A percentile compares a stretch with the other conserved stretches of the same genome.
Evolutionary conservation across 1,140 invertebrate species (phyloP).

Genomic region (Anastatus disparis): DNA sequence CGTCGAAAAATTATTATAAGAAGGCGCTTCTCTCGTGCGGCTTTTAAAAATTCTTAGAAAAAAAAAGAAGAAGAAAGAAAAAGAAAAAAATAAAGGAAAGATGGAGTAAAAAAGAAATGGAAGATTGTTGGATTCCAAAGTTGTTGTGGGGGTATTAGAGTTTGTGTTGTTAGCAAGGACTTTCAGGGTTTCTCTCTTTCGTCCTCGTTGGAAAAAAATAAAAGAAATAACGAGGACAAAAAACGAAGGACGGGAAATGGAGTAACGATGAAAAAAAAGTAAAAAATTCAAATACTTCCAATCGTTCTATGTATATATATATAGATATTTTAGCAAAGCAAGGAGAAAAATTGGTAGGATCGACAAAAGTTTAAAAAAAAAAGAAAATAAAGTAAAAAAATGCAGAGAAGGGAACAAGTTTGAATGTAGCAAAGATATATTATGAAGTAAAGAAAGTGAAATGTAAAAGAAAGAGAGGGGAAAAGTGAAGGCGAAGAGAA

Average conservation of each 20-base stretch:
- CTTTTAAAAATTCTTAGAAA: constrained; percentile 17
- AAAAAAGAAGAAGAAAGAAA: not conserved
- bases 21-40: not conserved
- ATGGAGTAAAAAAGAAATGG: too few relatives aligned
- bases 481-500: not conserved
- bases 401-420: not conserved
- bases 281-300: not conserved
- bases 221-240: constrained; percentile 22
- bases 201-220: constrained; percentile 10
- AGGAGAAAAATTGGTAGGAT: not conserved
- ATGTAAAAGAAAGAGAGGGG: not conserved
- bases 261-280: not conserved
- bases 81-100: not conserved
- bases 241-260: constrained; percentile 16
- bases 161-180: not conserved
- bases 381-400: too few relatives aligned
- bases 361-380: too few relatives aligned
- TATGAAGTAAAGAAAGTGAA: constrained; percentile 9
- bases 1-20: constrained; percentile 24
- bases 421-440: not conserved
- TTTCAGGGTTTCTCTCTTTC: not conserved
- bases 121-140: constrained; percentile 1
- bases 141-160: not conserved
- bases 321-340: not conserved
- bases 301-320: not conserved